Evolutionary conservation across 2,888 invertebrate species (phyloP), one percentile per base, ranked within the genome.

Genomic region (Aphidoletes aphidimyza): DNA sequence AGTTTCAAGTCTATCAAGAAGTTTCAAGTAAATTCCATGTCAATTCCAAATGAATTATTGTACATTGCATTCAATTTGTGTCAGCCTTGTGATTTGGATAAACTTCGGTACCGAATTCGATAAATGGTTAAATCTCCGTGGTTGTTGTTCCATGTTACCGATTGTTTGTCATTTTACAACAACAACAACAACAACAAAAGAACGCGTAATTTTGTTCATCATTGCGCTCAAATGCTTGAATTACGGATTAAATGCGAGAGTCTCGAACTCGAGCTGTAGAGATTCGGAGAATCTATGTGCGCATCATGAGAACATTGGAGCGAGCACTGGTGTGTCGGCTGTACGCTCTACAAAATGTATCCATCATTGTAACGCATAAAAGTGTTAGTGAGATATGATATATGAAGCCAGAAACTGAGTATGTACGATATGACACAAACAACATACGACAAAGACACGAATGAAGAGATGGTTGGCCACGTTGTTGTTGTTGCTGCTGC

Each of bases 201-300:
- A 69, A 14, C 30, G 3, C 14, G 3, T 69, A 26, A 14, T 30
- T 26, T 69, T 69, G 14, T 69, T 69, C 17, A 54, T 54, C 22
- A 22, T 22, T 30, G 22, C 54, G 34, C 69, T 69, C 69, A 69
- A 69, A 69, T 69, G 34, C 69, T 69, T 69, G 30, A 69, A 69
- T 69, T 69, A 69, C 34, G 34, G n/a, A 69, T 69, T 30, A 69
- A 30, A 69, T 69, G 30, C 30, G 14, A 42, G 14, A 54, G 22
- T 54, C 14, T 54, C 14, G 26, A 54, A 30, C 30, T n/a, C n/a
- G n/a, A n/a, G n/a, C n/a, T n/a, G n/a, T n/a, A n/a, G n/a, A n/a
- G n/a, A n/a, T n/a, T n/a, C n/a, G 30, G 11, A 30, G 30, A 69
- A 69, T 69, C n/a, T 54, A 54, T 54, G 54, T 47, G 47, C 17